Evolutionary conservation across 1,140 invertebrate genomes (phyloP), one percentile per base, ranked within the genome.

Genomic region (Plodia interpunctella): DNA sequence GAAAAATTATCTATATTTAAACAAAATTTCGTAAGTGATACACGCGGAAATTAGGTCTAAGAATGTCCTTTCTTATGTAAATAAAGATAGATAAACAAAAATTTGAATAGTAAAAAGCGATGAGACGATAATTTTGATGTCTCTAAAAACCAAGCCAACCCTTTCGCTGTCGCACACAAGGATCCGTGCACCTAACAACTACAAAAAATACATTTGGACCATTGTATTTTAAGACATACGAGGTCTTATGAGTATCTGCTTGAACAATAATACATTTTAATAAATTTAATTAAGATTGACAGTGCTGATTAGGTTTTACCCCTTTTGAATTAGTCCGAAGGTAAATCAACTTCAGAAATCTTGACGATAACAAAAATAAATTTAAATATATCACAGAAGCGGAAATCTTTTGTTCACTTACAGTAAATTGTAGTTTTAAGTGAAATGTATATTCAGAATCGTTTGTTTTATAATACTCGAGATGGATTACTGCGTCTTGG

Each of bases 271-370:
- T 67, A 71, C 80, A 81, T 88, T 87, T 83, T 85, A 85, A 87
- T 87, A 84, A 72, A 81, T 80, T 86, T 88, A 82, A 87, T 87
- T 88, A 83, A 86, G 83, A 88, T 88, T 88, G 83, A 88, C 82
- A 74, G 73, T 59, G 63, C 74, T 80, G 86, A 88, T 88, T 79
- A 83, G 21, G 66, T 65, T 64, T 70, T 75, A 69, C 72, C 77
- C 70, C 63, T 78, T 70, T 63, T 49, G 53, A 53, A 58, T 59
- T 54, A 54, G 13, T 50, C 44, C 54, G 15, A 13, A 57, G 55
- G 28, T 56, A 53, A 25, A 53, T 25, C 51, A 53, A 13, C 19
- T 6, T n/a, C 51, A 51, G 25, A 25, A 53, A 53, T n/a, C 51
- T 15, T 25, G 0, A n/a, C 19, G 51, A 20, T 49, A 55, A 72